Evolutionary conservation across 2,888 invertebrate genomes (phyloP).

Genomic region (Monoplex corrugatus): DNA sequence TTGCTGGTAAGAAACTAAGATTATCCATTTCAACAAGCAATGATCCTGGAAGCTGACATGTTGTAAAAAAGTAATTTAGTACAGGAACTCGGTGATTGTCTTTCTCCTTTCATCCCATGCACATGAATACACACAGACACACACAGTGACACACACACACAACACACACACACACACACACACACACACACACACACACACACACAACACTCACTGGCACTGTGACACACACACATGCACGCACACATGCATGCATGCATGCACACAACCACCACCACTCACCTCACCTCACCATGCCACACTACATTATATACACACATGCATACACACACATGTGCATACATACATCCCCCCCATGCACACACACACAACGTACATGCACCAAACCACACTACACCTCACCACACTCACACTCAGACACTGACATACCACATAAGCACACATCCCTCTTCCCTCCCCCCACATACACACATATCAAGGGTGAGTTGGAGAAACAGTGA

Average conservation of each 20-base stretch:
- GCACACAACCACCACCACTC: neutral
- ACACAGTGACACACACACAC: no score
- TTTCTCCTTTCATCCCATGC: no score
- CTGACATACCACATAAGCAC: neutral
- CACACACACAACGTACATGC: neutral
- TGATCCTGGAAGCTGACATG: no score
- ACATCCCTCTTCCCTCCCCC: neutral
- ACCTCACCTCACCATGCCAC: neutral
- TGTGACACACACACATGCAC: neutral
- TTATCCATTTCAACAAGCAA: no score
- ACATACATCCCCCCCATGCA: neutral
- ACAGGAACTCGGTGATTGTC: no score
- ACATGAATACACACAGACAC: no score
- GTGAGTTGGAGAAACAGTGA: neutral
- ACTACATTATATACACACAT: neutral
- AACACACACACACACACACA: no score
- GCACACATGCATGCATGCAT: slow-evolving; percentile 9
- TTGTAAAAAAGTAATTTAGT: no score
- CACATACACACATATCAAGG: neutral
- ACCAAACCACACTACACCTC: neutral
- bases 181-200: no score
- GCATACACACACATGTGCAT: neutral
- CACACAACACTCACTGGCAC: no score
- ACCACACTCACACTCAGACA: neutral
- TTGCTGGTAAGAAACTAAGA: no score